These are phyloP conservation scores for Pseudeuparius sepicola DNA, from an alignment of 2,888 invertebrate genomes.

Conservation along the genomic window DNA sequence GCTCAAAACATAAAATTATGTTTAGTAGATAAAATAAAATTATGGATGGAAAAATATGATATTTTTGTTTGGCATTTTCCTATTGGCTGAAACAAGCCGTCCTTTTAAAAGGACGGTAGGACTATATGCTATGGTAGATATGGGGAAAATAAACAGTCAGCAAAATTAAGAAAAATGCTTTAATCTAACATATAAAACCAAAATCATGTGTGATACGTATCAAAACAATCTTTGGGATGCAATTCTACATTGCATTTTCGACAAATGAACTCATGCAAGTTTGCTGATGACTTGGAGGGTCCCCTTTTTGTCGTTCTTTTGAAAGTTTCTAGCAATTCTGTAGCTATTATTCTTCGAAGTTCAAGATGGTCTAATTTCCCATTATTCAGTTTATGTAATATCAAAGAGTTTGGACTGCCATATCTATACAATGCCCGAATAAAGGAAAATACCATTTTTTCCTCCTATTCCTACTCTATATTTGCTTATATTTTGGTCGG, in stretches of 20 bases:
- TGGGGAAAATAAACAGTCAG: too few species aligned
- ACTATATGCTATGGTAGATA: too few species aligned
- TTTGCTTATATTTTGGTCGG: constrained; percentile 4
- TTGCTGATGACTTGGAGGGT: constrained; percentile 5
- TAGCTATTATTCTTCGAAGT: constrained; percentile 2
- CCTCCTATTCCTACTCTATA: constrained; percentile 2
- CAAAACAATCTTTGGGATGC: constrained; percentile 8
- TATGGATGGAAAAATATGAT: too few species aligned
- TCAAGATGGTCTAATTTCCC: constrained; percentile 1
- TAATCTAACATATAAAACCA: too few species aligned
- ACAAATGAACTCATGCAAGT: constrained; percentile 6
- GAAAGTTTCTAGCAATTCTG: constrained; percentile 6
- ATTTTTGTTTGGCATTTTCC: too few species aligned
- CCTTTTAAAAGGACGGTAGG: too few species aligned
- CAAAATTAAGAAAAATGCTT: too few species aligned
- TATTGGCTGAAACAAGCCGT: too few species aligned
- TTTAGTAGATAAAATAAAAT: too few species aligned
- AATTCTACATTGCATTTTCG: constrained; percentile 9
- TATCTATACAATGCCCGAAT: constrained; percentile 5
- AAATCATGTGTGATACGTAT: constrained; percentile 4
- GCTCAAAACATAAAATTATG: too few species aligned
- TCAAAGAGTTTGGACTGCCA: too few species aligned
- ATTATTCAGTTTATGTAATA: neutral
- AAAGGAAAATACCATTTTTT: constrained; percentile 7
- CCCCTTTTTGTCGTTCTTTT: constrained; percentile 8